Conservation (phyloP, 2,113 vertebrate species). For the Octodon degus region DNA sequence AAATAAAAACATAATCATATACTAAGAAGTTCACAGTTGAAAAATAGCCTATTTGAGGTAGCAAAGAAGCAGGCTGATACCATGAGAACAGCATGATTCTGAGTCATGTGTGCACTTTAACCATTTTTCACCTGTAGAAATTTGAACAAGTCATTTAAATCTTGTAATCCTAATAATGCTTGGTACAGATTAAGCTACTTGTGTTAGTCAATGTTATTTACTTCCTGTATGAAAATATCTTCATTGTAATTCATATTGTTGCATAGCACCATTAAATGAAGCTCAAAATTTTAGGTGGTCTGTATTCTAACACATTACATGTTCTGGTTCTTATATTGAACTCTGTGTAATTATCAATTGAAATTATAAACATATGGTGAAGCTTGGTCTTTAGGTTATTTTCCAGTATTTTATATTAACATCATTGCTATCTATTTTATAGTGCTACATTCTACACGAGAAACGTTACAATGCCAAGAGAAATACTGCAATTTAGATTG, state of each 20-base stretch:
- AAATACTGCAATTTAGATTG: not conserved
- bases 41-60: not conserved
- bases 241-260: not conserved
- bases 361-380: not conserved
- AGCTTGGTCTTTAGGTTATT: not conserved
- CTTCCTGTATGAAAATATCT: not conserved
- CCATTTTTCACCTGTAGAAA: not conserved
- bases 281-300: not conserved
- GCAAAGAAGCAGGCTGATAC: not conserved
- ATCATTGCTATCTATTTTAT: not conserved
- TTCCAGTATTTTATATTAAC: not conserved
- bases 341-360: not conserved
- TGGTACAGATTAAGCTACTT: not conserved
- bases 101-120: not conserved
- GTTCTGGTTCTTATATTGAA: not conserved
- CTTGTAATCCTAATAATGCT: not conserved
- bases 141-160: not conserved
- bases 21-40: not conserved
- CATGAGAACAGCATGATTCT: not conserved
- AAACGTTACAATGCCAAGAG: not conserved
- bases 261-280: not conserved
- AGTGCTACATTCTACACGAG: not conserved
- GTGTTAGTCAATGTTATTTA: not conserved
- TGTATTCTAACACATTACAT: not conserved
- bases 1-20: not conserved